Evolutionary conservation across 2,888 invertebrate genomes (phyloP), one percentile per base, ranked within the genome.

Genomic region (Mythimna albipuncta): DNA sequence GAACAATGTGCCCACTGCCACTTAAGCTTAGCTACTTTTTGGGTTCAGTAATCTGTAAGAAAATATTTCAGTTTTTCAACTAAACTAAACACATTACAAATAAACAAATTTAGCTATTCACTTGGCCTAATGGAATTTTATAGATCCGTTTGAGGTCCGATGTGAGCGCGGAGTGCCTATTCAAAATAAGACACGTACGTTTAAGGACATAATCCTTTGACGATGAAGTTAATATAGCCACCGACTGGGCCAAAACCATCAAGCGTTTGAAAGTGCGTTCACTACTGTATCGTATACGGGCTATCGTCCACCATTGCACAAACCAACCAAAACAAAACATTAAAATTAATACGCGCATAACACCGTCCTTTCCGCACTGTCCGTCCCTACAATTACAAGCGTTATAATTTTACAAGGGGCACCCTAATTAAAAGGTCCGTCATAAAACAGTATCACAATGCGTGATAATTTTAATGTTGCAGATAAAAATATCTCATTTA

Each of bases 401-500:
- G n/a, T 50, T 69, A 71, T 71, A 66, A 78, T 50, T 69, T 82
- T 64, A 78, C 67, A 82, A 77, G 74, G 54, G 61, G 7, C 64
- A 79, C 75, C 76, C 75, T 77, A 77, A 85, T 84, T 79, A 83
- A 83, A 81, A 68, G 50, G 61, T n/a, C 63, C 11, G 41, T 66
- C 74, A 72, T 85, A 77, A 85, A 83, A 50, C 72, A 62, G 63
- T 78, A 81, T 72, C 63, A 70, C 81, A 81, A 85, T 76, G 79
- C 68, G 85, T 84, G 79, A 83, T 85, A 81, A 85, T 83, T 85
- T 83, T 81, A 85, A 81, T 81, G 69, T 55, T 63, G 65, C 58
- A 75, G 80, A 83, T 83, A 83, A 83, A 83, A 83, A 82, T 80
- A 80, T 78, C 79, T 81, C 81, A 82, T 84, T 83, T 69, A 70